Base-by-base conservation (phyloP, 2,113 vertebrate species). In the Clupea harengus region DNA sequence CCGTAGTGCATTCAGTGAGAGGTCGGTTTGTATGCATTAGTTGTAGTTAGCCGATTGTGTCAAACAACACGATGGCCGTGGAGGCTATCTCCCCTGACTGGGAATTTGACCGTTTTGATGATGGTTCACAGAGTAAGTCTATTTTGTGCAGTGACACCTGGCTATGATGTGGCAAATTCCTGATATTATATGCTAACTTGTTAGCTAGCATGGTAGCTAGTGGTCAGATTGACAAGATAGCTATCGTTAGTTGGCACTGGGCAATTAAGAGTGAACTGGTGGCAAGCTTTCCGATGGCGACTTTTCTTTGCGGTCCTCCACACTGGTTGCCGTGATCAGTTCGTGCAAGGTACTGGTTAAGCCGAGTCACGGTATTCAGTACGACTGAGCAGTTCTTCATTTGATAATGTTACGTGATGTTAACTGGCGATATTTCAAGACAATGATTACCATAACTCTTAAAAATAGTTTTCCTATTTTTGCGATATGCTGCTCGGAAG, bases 101-200 rank as follows among this genome's bases (percentile, higher is more conserved):
- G 98, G 97, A 99, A 87, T 98, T 99, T 92, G 98, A 98, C 91
- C 97, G 98, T 86, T 96, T 99, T 85, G 98, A 99, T 85, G 98
- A 99, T 89, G 97, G 98, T 83, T 99, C 98, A n/a, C 97, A 97
- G 89, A 99, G 98, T 98, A 95, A 97, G 97, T 86, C 15, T 39
- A 7, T 25, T 1, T 22, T 17, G 2, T 28, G 9, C 13, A 1
- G 0, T 2, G 1, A 54, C 80, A 75, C 20, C 17, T 78, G 25
- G 25, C 72, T 44, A 39, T 17, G 11, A n/a, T 17, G 28, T 32
- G 28, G 10, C 72, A 78, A 13, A 39, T 39, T 10, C 13, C 72
- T 11, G 13, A 75, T 39, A 39, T 75, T 75, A 78, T 17, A 45
- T 82, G 80, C 72, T 28, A 60, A 46, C 45, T 13, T 85, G 45